phyloP scores from a whole-genome alignment of 2,888 invertebrate species.

The Scaptomyza polygonia region DNA sequence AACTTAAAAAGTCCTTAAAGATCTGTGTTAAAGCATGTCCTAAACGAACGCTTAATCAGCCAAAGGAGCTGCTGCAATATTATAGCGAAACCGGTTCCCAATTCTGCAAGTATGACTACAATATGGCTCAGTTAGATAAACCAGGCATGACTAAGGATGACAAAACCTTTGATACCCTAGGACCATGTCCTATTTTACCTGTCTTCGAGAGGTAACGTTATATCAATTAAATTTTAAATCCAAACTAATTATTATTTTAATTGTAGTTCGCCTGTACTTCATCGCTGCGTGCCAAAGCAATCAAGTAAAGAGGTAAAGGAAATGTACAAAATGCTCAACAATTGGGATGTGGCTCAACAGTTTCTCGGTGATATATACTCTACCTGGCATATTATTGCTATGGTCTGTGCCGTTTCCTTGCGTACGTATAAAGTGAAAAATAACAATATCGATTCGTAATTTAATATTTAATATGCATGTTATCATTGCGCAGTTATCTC shows the following conservation, averaged over 20 bases:
- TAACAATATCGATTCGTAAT: background rate
- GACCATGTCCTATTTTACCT: constrained; percentile 92
- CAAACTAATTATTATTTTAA: background rate
- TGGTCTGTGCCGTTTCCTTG: constrained; percentile 91
- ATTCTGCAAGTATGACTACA: constrained; percentile 90
- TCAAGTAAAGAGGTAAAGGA: constrained; percentile 88
- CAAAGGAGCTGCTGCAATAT: constrained; percentile 89
- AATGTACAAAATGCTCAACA: constrained; percentile 92
- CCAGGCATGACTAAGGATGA: constrained; percentile 72
- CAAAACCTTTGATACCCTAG: constrained; percentile 85
- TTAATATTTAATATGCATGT: background rate
- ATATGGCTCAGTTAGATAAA: constrained; percentile 86
- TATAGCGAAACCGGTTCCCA: constrained; percentile 89
- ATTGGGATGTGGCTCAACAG: constrained; percentile 95
- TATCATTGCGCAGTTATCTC: constrained; percentile 89
- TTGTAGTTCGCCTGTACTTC: constrained; percentile 90
- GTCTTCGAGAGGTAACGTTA: constrained; percentile 88
- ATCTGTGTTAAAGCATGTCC: constrained; percentile 97
- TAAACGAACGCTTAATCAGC: constrained; percentile 86
- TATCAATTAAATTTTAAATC: background rate
- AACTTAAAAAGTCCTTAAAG: constrained; percentile 91
- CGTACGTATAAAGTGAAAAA: constrained; percentile 85
- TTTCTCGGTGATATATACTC: constrained; percentile 94
- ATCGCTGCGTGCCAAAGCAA: constrained; percentile 93
- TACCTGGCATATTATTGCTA: constrained; percentile 94